Evolutionary conservation across 2,888 invertebrate genomes (phyloP), one percentile per base, ranked within the genome.

Genomic region (Chymomyza fuscimana): DNA sequence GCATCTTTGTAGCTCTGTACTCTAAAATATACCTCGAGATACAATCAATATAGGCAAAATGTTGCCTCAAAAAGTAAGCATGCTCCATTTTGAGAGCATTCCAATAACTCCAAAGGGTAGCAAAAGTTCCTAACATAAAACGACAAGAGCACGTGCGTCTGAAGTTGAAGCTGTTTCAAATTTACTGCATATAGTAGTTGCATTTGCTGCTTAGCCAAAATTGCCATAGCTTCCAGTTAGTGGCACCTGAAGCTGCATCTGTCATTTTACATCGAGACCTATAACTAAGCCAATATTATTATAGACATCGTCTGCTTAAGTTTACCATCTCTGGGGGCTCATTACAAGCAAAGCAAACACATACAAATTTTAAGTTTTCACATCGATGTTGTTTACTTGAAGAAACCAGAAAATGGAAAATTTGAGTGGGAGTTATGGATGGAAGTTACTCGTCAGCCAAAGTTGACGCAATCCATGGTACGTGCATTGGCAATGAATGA

Each of bases 81-180:
- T 12, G 4, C 40, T 46, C 40, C 40, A 46, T 12, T 32, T 12
- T 12, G 40, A 46, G 40, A 4, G 40, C 40, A 70, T 46, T 65
- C 67, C 72, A 63, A 70, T 76, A 74, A 72, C 74, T 78, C 63
- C 72, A 77, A 82, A 80, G 77, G 75, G 82, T 73, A 80, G 86
- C 86, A 83, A 86, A 83, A 83, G 81, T 83, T 83, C 83, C 80
- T 36, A 86, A 87, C 87, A 83, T 87, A 87, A 87, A 87, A 87
- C 87, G 83, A 83, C 88, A 83, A 77, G 81, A 75, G 83, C 83
- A 83, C 83, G 83, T 83, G 83, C 81, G 68, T 87, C 72, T 78
- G 25, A 58, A 58, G 15, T 58, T 15, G 25, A 22, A 16, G 54
- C 54, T 54, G 54, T n/a, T 16, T 46, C 40, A 12, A 46, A 46